These are phyloP conservation scores for Oscheius sp. DNA, from an alignment of 2,888 invertebrate genomes.

Conservation along the genomic window DNA sequence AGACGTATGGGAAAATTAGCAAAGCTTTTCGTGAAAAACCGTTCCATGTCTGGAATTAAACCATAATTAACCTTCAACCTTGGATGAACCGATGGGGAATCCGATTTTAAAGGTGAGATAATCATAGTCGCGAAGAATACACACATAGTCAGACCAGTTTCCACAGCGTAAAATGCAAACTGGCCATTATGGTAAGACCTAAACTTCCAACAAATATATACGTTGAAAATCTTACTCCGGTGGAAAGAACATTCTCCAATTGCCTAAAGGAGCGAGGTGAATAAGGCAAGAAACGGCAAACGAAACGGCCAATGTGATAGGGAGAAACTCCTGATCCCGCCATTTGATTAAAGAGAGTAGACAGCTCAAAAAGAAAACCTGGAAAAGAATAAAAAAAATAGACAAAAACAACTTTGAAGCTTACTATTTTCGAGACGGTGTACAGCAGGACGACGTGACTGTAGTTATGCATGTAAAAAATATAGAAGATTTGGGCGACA, in stretches of 20 bases:
- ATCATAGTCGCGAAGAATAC: conserved; percentile 45
- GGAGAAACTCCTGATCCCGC: conserved; percentile 41
- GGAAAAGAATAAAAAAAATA: conserved; percentile 18
- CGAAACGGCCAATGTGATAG: conserved; percentile 47
- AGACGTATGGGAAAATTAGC: conserved; percentile 82
- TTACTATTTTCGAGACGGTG: conserved; percentile 49
- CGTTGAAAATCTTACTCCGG: conserved; percentile 1
- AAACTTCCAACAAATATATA: background rate
- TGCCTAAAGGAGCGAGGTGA: conserved; percentile 49
- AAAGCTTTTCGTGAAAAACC: conserved; percentile 61
- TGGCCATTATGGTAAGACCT: conserved; percentile 43
- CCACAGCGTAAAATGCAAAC: conserved; percentile 52
- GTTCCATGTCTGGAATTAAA: conserved; percentile 57
- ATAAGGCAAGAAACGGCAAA: conserved; percentile 40
- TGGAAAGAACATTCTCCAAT: conserved; percentile 39
- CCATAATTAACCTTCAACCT: background rate
- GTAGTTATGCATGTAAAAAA: conserved; percentile 56
- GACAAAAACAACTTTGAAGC: conserved; percentile 3
- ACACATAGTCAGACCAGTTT: conserved; percentile 40
- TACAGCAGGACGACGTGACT: conserved; percentile 50
- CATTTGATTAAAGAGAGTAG: conserved; percentile 48
- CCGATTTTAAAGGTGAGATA: conserved; percentile 25
- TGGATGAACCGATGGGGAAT: conserved; percentile 32
- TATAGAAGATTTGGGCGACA: conserved; percentile 50
- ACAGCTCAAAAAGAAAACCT: conserved; percentile 48